These are phyloP conservation scores for Elymnias hypermnestra DNA, from an alignment of 1,140 invertebrate genomes.

Conservation along the genomic window DNA sequence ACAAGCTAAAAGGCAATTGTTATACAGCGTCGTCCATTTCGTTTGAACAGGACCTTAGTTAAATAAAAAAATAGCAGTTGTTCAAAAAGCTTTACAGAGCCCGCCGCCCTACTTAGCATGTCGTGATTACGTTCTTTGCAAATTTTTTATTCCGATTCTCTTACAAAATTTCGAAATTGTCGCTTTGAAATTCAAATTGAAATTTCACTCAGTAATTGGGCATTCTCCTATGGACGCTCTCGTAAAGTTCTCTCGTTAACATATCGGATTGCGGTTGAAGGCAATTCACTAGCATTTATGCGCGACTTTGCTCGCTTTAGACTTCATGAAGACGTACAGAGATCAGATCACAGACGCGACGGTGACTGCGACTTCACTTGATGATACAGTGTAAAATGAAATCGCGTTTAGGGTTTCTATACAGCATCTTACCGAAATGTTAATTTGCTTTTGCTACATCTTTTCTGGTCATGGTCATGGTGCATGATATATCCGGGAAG, in stretches of 20 bases:
- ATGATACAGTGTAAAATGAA: no score
- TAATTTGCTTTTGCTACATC: no score
- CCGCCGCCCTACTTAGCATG: constrained; percentile 2
- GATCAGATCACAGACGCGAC: no score
- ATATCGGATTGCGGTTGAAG: no score
- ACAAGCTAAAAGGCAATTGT: no score
- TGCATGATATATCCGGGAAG: no score
- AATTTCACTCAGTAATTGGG: constrained; percentile 2
- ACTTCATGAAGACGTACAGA: no score
- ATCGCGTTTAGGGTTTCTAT: no score
- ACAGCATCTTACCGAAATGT: no score
- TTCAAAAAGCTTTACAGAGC: constrained; percentile 1
- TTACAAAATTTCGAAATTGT: constrained; percentile 5
- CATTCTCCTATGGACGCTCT: background rate
- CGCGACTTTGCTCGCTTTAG: background rate
- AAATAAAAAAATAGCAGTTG: background rate
- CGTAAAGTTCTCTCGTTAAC: background rate
- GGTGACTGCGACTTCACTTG: no score
- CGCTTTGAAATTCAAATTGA: constrained; percentile 7
- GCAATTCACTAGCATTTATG: background rate
- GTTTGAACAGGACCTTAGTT: background rate
- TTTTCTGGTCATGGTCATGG: no score
- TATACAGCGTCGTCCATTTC: no score
- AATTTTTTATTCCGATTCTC: constrained; percentile 3
- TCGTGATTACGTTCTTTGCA: background rate